A percentile compares a stretch with the other conserved stretches of the same genome.
Conservation (phyloP, 2,888 invertebrate genomes). For the Drosophila colorata region DNA sequence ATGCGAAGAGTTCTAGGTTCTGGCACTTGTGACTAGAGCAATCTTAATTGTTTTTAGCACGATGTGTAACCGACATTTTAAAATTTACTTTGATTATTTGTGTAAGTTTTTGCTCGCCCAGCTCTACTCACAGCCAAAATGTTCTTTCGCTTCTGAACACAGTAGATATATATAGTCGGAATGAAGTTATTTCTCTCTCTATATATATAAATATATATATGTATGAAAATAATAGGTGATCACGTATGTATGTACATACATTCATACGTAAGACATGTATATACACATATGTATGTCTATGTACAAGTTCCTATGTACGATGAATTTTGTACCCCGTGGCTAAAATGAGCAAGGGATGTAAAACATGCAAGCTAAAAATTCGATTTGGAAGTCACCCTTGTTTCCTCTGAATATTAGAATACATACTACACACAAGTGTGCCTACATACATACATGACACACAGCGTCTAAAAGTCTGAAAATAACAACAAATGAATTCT, state of each 20-base stretch:
- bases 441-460: background rate
- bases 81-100: too few species aligned
- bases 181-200: background rate
- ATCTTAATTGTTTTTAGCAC: too few species aligned
- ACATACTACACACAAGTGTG: too few species aligned
- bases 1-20: too few species aligned
- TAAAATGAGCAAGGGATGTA: constrained; percentile 1
- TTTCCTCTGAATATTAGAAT: background rate
- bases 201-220: background rate
- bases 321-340: background rate
- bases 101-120: too few species aligned
- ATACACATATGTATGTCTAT: background rate
- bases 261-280: background rate
- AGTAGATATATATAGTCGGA: too few species aligned
- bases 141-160: too few species aligned
- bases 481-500: constrained; percentile 2
- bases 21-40: too few species aligned
- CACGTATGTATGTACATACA: background rate
- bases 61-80: too few species aligned
- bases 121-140: too few species aligned
- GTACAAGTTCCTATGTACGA: background rate
- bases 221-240: background rate
- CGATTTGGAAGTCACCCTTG: constrained; percentile 3
- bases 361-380: constrained; percentile 3
- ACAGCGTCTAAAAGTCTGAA: background rate